Evolutionary conservation across 2,797 vertebrate genomes (phyloP), one percentile per base, ranked within the genome.

Genomic region (Chaunax sp.): DNA sequence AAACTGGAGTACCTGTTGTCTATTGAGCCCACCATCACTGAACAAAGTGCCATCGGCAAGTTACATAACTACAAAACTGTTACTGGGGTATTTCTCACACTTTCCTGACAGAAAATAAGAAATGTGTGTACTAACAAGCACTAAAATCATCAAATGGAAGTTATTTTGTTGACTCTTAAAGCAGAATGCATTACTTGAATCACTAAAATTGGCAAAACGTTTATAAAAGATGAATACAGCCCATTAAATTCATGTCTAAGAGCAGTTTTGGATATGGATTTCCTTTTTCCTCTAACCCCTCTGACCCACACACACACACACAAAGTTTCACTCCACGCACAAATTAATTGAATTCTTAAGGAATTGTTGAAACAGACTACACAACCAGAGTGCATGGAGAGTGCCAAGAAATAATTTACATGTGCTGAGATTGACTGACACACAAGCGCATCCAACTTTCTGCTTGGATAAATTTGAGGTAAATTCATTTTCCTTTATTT

Each of bases 401-500:
- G 37, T 10, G 57, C 10, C 16, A 6, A 58, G n/a, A 45, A 72
- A 76, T 70, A 23, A 58, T 69, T 72, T 52, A 30, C 28, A 40
- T 57, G 37, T 25, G 37, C 22, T 1, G 19, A 63, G 41, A 53
- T 56, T 65, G 57, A 77, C 33, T 30, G 59, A 54, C 59, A 63
- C 28, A n/a, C n/a, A n/a, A 25, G 45, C 15, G 45, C 44, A 40
- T 57, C 45, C 37, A 22, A 61, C 19, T 50, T 49, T 55, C 62
- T 40, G 55, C 62, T 38, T 6, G 19, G 30, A 33, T 37, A 35
- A 25, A 22, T 44, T 40, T 13, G 6, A 49, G 40, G 58, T 67
- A n/a, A 16, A 47, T 62, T 65, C 15, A 54, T 57, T 55, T 73
- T 65, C 26, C 61, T 60, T 43, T 19, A 59, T 19, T 49, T 77